Evolutionary conservation across 2,113 vertebrate species (phyloP), one percentile per base, ranked within the genome.

Genomic region (Callopanchax toddi): DNA sequence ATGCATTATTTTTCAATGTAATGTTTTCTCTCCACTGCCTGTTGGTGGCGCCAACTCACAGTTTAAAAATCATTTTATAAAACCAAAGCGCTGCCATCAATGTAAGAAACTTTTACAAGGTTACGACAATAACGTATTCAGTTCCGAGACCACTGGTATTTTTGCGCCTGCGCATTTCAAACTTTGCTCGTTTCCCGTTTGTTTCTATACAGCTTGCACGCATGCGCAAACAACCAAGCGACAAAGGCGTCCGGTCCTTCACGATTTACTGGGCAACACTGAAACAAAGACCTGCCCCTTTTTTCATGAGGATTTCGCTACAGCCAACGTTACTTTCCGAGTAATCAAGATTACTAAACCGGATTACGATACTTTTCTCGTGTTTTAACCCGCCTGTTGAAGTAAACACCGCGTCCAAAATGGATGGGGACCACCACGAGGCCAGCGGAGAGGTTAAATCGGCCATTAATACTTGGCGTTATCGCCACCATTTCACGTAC

Each of bases 401-500:
- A 6, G 39, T 1, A 15, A 50, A 49, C 25, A 17, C 10, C 16
- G 51, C 37, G 70, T 69, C 63, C 55, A 68, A 22, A 18, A 82
- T 89, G 84, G 87, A 88, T 46, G 69, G 37, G 64, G 83, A 74
- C 36, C 81, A 68, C 13, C 48, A 67, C 5, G 87, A 86, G 37
- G 18, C 45, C 66, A 59, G 72, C 53, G 66, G 65, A 46, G 86
- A 87, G 76, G 78, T 45, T 43, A 89, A 87, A 59, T 80, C 86
- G 66, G 88, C 90, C 36, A 88, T 91, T 74, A 81, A 87, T 45
- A 81, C 79, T 75, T 92, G 90, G 89, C 83, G 87, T 63, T 90
- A 90, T 79, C 86, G 84, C 86, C 88, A 90, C 83, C 84, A 92
- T 89, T 92, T 92, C 78, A 86, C 86, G 54, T 91, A 89, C 85